Percentiles rank a stretch among this genome's conserved stretches.
phyloP scores from a whole-genome alignment of 2,888 invertebrate species.

The Nowickia ferox region DNA sequence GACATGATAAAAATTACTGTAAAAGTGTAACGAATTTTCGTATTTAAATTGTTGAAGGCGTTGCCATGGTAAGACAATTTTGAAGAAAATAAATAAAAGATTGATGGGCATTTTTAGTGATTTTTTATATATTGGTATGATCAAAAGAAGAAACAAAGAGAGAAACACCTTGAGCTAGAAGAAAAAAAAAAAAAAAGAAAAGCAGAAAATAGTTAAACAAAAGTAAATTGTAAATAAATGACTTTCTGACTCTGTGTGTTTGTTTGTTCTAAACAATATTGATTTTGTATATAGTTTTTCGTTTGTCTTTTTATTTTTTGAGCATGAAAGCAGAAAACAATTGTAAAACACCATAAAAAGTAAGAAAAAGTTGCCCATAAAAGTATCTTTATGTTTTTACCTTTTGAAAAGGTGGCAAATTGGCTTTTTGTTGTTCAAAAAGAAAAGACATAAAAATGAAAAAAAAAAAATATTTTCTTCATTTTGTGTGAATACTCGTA shows the following conservation, averaged over 20 bases:
- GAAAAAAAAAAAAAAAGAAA: background rate
- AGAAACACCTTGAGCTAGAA: conserved; percentile 44
- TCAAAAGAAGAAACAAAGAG: conserved; percentile 20
- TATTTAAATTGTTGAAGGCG: conserved; percentile 45
- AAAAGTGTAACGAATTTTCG: conserved; percentile 6
- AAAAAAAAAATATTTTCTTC: conserved; percentile 29
- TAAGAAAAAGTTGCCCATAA: conserved; percentile 51
- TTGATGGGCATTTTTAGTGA: conserved; percentile 63
- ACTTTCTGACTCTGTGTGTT: conserved; percentile 47
- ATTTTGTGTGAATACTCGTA: conserved; percentile 25
- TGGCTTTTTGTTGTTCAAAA: conserved; percentile 62
- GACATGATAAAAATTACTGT: background rate
- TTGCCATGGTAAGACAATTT: conserved; percentile 48
- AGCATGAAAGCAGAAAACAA: conserved; percentile 5
- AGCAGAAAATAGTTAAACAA: conserved; percentile 10
- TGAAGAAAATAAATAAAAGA: conserved; percentile 52
- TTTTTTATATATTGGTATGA: conserved; percentile 43
- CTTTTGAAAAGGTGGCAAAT: conserved; percentile 71
- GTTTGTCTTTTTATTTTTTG: conserved; percentile 44
- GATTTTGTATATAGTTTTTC: conserved; percentile 46
- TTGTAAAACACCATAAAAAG: conserved; percentile 33
- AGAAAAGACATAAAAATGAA: conserved; percentile 39
- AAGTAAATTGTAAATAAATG: conserved; percentile 68
- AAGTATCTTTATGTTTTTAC: conserved; percentile 49
- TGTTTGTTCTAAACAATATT: conserved; percentile 41